Base-by-base conservation (phyloP, 2,888 invertebrate genomes). In the Synanthedon andrenaeformis region DNA sequence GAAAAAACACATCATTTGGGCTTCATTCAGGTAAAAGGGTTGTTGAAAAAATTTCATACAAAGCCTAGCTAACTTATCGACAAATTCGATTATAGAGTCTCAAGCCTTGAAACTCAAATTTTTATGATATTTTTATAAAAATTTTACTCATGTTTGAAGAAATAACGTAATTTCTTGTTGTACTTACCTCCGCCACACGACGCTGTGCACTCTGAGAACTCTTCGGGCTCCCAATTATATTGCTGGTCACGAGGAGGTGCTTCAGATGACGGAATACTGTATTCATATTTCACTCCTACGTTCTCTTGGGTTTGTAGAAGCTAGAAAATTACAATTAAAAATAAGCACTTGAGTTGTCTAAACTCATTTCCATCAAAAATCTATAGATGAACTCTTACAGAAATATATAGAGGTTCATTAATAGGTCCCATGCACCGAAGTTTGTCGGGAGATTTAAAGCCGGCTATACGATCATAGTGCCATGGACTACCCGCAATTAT, bases 271-370 rank as follows among this genome's bases (percentile, higher is more conserved):
- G 96, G 96, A 42, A 97, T 89, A 68, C 96, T 96, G 87, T 97
- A 98, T 71, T 97, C 95, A 78, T 96, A 98, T 56, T 91, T 86
- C 6, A 98, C 91, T 6, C 96, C 96, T 1, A 95, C 94, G 69
- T 96, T 96, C 19, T 88, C 89, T 65, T 94, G 95, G 79, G 80
- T 81, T 82, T 96, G 94, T 62, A 93, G 93, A 56, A 98, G 82
- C 94, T 94, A 76, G 6, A 12, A 23, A 1, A 17, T 2, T 19
- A 51, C 51, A 52, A 19, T 45, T 45, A 2, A 13, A 45, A 13
- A 4, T 12, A 13, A 45, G 13, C 45, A 45, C 12, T n/a, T 45
- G 8, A n/a, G 13, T n/a, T 45, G 45, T 13, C 8, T 17, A 19
- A 58, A 49, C 42, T 4, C 17, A 52, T 42, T n/a, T 14, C 4